These are phyloP conservation scores for Heliconius hortense DNA, from an alignment of 2,888 invertebrate genomes.

Conservation along the genomic window DNA sequence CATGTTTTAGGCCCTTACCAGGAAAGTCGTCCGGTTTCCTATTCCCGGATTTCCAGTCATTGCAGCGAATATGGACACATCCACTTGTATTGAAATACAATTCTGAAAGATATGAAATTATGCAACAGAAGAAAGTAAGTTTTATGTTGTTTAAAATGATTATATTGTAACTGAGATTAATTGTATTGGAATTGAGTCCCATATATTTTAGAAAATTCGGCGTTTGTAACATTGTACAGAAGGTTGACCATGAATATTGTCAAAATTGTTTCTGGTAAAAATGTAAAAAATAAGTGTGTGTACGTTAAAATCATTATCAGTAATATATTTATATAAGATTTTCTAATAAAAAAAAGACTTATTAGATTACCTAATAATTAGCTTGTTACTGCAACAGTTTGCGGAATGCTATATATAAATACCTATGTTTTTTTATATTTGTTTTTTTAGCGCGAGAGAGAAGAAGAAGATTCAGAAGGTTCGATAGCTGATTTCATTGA, in stretches of 20 bases:
- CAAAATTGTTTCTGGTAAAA: no score
- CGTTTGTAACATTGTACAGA: no score
- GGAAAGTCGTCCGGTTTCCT: conserved; percentile 83
- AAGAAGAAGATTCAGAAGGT: conserved; percentile 85
- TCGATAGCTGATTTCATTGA: conserved; percentile 89
- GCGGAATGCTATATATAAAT: background rate
- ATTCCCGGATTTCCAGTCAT: conserved; percentile 87
- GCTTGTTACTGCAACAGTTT: background rate
- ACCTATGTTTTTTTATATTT: background rate
- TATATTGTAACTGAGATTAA: background rate
- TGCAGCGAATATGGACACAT: conserved; percentile 93
- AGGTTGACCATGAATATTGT: no score
- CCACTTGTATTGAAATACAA: conserved; percentile 88
- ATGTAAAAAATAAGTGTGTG: no score
- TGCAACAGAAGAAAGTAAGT: conserved; percentile 79
- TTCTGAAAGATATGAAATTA: conserved; percentile 80
- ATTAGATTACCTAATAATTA: no score
- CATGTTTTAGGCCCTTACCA: conserved; percentile 62
- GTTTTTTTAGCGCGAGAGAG: conserved; percentile 69
- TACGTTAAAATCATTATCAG: no score
- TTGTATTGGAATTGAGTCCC: no score
- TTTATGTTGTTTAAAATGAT: background rate
- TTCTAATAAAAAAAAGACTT: no score
- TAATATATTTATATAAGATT: no score
- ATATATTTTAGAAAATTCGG: background rate